These are phyloP conservation scores for Hemiscyllium ocellatum DNA, from an alignment of 2,113 vertebrate genomes.

Conservation along the genomic window DNA sequence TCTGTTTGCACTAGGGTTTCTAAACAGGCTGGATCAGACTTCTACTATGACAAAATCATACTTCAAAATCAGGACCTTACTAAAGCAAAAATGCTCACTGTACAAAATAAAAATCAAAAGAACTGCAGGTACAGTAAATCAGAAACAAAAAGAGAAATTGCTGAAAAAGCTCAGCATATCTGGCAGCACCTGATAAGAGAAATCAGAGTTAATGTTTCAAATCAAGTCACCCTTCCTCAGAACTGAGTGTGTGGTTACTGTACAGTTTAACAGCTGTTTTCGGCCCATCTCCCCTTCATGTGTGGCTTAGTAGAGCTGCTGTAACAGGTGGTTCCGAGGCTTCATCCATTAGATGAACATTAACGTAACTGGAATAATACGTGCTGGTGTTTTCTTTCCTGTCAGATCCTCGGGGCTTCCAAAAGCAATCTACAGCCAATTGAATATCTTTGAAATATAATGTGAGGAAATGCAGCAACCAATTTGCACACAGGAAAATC, in stretches of 20 bases:
- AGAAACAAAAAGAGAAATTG: no score
- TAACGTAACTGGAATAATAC: neutral
- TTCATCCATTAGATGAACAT: neutral
- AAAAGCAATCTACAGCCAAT: neutral
- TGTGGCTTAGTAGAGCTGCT: neutral
- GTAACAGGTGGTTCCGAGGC: neutral
- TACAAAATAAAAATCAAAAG: neutral
- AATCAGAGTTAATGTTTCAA: no score
- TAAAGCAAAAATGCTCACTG: neutral
- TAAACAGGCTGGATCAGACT: neutral
- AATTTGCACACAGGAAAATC: neutral
- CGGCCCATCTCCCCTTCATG: neutral
- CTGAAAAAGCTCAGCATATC: no score
- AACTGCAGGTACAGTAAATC: no score
- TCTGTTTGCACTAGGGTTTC: neutral
- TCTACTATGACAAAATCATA: neutral
- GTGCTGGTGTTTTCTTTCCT: neutral
- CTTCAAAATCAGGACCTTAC: neutral
- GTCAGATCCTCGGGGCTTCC: neutral
- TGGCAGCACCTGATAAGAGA: no score
- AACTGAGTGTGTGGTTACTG: no score
- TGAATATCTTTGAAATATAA: neutral
- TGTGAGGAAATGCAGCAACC: no score
- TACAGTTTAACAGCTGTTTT: no score
- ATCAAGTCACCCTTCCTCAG: no score